Evolutionary conservation across 2,113 vertebrate genomes (phyloP).

Genomic region (Syngnathus floridae): DNA sequence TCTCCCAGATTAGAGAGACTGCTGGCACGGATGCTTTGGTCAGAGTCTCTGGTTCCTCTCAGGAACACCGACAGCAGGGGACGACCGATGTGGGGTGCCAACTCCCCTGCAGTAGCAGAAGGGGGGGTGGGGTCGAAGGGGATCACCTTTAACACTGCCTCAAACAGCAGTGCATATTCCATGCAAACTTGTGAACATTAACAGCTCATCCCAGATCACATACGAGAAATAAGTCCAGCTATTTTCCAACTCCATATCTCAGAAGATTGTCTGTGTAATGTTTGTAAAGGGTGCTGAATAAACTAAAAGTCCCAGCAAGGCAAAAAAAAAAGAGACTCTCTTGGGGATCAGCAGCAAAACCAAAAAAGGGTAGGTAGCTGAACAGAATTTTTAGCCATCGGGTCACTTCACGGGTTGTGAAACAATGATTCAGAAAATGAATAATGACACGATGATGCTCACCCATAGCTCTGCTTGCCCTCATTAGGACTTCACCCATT

Average conservation of each 20-base stretch:
- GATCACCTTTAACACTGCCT: too few species aligned
- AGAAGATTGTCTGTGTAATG: not conserved
- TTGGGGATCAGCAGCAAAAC: slow-evolving; percentile 32
- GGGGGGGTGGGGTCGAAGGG: not conserved
- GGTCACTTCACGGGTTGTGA: not conserved
- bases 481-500: slow-evolving; percentile 89
- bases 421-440: not conserved
- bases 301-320: slow-evolving; percentile 33
- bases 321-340: slow-evolving; percentile 45
- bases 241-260: not conserved
- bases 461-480: slow-evolving; percentile 82
- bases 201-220: not conserved
- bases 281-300: not conserved
- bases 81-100: slow-evolving; percentile 78
- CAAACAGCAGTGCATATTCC: too few species aligned
- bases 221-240: not conserved
- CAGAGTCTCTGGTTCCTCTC: slow-evolving; percentile 72
- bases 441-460: slow-evolving; percentile 47
- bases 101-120: slow-evolving; percentile 71
- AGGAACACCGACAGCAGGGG: slow-evolving; percentile 80
- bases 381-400: slow-evolving; percentile 26
- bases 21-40: slow-evolving; percentile 78
- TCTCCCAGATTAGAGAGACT: slow-evolving; percentile 92
- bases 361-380: slow-evolving; percentile 8
- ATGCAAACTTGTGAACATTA: not conserved